Base-by-base conservation (phyloP, 2,797 vertebrate species). In the Benthosema pterotum region DNA sequence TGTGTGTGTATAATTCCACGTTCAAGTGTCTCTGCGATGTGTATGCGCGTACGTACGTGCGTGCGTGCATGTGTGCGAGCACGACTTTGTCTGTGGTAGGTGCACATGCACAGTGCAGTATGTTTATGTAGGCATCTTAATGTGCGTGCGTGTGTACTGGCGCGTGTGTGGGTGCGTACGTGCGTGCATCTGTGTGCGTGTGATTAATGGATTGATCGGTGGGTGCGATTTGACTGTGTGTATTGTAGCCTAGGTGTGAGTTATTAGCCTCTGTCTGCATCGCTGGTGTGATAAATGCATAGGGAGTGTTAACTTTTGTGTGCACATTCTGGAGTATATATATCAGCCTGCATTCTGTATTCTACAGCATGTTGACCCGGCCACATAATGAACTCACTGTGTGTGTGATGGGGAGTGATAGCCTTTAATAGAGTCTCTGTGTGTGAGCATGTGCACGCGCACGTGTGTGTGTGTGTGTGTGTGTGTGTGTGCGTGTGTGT, bases 11-110 rank as follows among this genome's bases (percentile, higher is more conserved):
- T 66, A 54, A 75, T 79, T 83, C 76, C 75, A 77, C 74, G 45
- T 78, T 82, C 47, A 67, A 86, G 80, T 79, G 76, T 85, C 75
- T 81, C 67, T 72, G 77, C 65, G 75, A 77, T 75, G 72, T 69
- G 54, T 51, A 58, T 53, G 69, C 51, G 64, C n/a, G 72, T 69
- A 59, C 75, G 63, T 54, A 66, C 61, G 65, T 58, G 22, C 60
- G 60, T 46, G 45, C 5, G 13, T n/a, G 45, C 5, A 12, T 45
- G 43, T 45, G 45, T 46, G 45, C 5, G 45, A 13, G 14, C n/a
- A 15, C n/a, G 7, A 13, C 12, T 46, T 13, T 46, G 45, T 45
- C 11, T 46, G 45, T 46, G 45, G 45, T 46, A 15, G 5, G n/a
- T n/a, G n/a, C n/a, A n/a, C n/a, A n/a, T n/a, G n/a, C n/a, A n/a